Evolutionary conservation across 2,888 invertebrate genomes (phyloP).

Genomic region (Pimpla rufipes): DNA sequence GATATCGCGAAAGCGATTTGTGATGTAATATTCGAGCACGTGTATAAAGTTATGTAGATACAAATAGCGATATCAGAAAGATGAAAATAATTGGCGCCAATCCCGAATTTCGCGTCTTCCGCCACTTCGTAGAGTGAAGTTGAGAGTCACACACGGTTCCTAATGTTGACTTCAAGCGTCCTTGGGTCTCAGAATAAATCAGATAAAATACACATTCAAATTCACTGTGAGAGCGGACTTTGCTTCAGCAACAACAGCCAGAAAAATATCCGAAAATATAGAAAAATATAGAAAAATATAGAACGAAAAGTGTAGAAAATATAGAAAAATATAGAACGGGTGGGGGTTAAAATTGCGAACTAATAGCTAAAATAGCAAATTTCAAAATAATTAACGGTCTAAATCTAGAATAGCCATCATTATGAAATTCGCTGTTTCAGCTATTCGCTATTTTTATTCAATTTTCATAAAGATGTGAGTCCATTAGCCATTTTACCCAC

Average conservation of each 20-base stretch:
- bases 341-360: too few relatives aligned
- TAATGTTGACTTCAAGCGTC: background rate
- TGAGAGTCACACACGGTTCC: slow-evolving; percentile 23
- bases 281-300: too few relatives aligned
- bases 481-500: too few relatives aligned
- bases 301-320: too few relatives aligned
- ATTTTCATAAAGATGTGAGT: too few relatives aligned
- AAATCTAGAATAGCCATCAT: too few relatives aligned
- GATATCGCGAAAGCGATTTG: background rate
- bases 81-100: slow-evolving; percentile 24
- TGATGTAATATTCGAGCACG: background rate
- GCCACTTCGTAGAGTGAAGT: slow-evolving; percentile 16
- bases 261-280: background rate
- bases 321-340: too few relatives aligned
- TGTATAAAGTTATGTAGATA: background rate
- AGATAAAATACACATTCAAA: slow-evolving; percentile 22
- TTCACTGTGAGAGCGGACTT: slow-evolving; percentile 3
- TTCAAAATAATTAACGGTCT: too few relatives aligned
- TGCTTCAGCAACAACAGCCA: too few relatives aligned
- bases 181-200: slow-evolving; percentile 58
- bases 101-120: slow-evolving; percentile 21
- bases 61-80: background rate
- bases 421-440: too few relatives aligned
- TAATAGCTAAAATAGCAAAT: too few relatives aligned
- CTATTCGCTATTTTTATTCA: too few relatives aligned